Conservation (phyloP, 2,888 invertebrate species). For the Campopleginae sp. region DNA sequence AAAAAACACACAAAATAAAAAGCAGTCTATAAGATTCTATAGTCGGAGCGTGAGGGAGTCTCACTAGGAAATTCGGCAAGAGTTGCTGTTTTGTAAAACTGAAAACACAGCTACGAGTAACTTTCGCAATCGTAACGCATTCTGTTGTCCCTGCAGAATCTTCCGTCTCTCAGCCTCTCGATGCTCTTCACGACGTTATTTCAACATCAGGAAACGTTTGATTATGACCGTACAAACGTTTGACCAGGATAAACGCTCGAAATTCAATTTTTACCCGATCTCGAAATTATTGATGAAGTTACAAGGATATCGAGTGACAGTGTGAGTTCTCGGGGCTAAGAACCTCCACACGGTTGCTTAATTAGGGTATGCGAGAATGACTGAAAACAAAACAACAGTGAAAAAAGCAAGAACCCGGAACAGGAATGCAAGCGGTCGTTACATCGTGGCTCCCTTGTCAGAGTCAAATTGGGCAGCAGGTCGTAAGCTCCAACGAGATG, state of each 20-base stretch:
- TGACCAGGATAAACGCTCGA: slow-evolving; percentile 70
- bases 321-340: slow-evolving; percentile 17
- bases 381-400: slow-evolving; percentile 26
- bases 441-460: slow-evolving; percentile 44
- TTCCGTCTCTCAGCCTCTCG: slow-evolving; percentile 1
- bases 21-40: slow-evolving; percentile 16
- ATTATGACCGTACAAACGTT: slow-evolving; percentile 1
- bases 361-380: slow-evolving; percentile 42
- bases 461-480: slow-evolving; percentile 59
- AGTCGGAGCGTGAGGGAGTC: slow-evolving; percentile 67
- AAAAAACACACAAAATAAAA: slow-evolving; percentile 45
- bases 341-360: slow-evolving; percentile 53
- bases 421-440: slow-evolving; percentile 21
- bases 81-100: slow-evolving; percentile 57
- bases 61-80: slow-evolving; percentile 71
- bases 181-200: slow-evolving; percentile 45
- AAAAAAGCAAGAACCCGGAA: slow-evolving; percentile 44
- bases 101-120: slow-evolving; percentile 10
- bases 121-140: slow-evolving; percentile 47
- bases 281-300: slow-evolving; percentile 21
- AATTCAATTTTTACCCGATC: slow-evolving; percentile 28
- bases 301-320: background rate
- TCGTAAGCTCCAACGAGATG: slow-evolving; percentile 26
- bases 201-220: slow-evolving; percentile 2
- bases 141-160: slow-evolving; percentile 38